These are phyloP conservation scores for Hucho hucho DNA, from an alignment of 2,113 vertebrate species.

Conservation along the genomic window DNA sequence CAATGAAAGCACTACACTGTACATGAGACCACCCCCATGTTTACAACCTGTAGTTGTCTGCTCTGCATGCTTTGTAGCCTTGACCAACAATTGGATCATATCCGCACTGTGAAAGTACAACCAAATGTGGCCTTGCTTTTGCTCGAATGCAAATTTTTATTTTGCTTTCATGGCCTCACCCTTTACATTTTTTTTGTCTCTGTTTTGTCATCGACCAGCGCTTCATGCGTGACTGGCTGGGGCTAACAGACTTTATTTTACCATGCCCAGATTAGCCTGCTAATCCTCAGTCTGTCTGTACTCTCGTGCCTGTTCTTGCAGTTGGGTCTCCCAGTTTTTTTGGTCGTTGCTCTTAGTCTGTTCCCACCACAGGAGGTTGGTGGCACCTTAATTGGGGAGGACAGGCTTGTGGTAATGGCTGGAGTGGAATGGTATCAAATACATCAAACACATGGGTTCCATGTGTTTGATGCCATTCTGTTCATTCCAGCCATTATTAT, in stretches of 20 bases:
- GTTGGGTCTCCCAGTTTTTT: not conserved
- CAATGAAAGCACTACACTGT: slow-evolving; percentile 16
- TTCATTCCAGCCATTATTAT: too few relatives aligned
- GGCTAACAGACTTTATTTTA: slow-evolving; percentile 33
- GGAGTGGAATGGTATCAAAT: too few relatives aligned
- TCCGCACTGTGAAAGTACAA: slow-evolving; percentile 36
- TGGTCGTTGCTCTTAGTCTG: not conserved
- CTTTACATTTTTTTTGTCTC: slow-evolving; percentile 36
- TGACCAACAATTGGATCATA: slow-evolving; percentile 48
- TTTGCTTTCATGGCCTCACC: slow-evolving; percentile 17
- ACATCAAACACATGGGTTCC: too few relatives aligned
- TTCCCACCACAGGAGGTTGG: too few relatives aligned
- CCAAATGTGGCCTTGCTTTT: slow-evolving; percentile 7
- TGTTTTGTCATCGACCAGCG: slow-evolving; percentile 52
- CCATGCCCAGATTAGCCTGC: slow-evolving; percentile 41
- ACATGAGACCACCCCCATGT: slow-evolving; percentile 38
- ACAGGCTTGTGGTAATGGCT: too few relatives aligned
- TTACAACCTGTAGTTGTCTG: not conserved
- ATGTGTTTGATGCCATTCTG: too few relatives aligned
- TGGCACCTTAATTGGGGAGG: too few relatives aligned
- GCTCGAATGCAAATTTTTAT: slow-evolving; percentile 37
- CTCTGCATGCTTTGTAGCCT: slow-evolving; percentile 18
- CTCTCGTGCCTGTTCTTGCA: not conserved
- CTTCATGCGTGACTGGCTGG: slow-evolving; percentile 41
- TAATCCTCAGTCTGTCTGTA: slow-evolving; percentile 20